Evolutionary conservation across 2,113 vertebrate genomes (phyloP).

Genomic region (Thermophis baileyi): DNA sequence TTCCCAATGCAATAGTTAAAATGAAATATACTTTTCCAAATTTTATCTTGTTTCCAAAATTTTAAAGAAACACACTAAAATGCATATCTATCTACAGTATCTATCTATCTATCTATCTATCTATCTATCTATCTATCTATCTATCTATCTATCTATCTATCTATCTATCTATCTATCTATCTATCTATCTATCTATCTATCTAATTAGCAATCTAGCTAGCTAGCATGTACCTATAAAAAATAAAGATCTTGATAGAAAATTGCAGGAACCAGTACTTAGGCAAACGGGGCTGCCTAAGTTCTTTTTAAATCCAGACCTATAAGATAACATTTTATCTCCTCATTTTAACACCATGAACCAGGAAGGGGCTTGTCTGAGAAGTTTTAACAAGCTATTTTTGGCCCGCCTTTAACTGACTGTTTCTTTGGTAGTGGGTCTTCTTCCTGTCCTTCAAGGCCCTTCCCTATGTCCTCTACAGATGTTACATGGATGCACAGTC

Average conservation of each 20-base stretch:
- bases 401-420: background rate
- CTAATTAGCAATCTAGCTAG: too few relatives aligned
- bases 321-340: background rate
- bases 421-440: background rate
- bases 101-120: too few relatives aligned
- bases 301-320: background rate
- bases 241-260: background rate
- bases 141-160: too few relatives aligned
- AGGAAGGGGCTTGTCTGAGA: background rate
- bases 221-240: background rate
- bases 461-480: background rate
- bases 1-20: background rate
- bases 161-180: too few relatives aligned
- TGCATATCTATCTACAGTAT: background rate
- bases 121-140: too few relatives aligned
- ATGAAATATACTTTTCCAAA: background rate
- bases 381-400: background rate
- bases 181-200: too few relatives aligned
- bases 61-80: background rate
- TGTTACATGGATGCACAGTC: background rate
- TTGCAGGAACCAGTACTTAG: background rate
- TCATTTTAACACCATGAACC: background rate
- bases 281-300: background rate
- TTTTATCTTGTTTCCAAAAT: background rate
- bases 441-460: background rate